Evolutionary conservation across 2,888 invertebrate species (phyloP), one percentile per base, ranked within the genome.

Genomic region (Melitaea athalia): DNA sequence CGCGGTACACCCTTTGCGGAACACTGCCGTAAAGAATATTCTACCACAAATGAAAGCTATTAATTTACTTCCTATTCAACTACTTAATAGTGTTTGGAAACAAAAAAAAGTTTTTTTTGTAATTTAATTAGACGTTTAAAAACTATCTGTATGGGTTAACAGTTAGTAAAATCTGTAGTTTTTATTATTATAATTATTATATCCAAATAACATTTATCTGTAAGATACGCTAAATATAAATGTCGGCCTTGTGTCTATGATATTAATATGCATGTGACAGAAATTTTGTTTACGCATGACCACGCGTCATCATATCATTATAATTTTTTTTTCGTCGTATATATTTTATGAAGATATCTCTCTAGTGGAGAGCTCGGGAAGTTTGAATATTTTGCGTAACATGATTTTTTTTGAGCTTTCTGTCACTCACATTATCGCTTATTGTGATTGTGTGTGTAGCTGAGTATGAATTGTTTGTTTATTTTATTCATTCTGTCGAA

Each of bases 291-390:
- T 86, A 83, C 86, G 91, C 89, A 90, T 90, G 91, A 88, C 85
- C 74, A 65, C 53, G 76, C 72, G 84, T 86, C 85, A 85, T 84
- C 80, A 82, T 83, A 81, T 75, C 50, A 67, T 75, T 69, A 78
- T 71, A 74, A 75, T 79, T 79, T 79, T 83, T 77, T 81, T 76
- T 76, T 72, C 79, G 77, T 79, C 77, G 50, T 70, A 68, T 70
- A 67, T 79, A 75, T 78, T 79, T 80, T 77, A 80, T 85, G 61
- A 63, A 80, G 81, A 76, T 86, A 84, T 81, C 92, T 92, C 92
- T 91, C 91, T 88, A 85, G 92, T 93, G 92, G 91, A 92, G 92
- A 92, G 91, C 92, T 92, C 92, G 86, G 91, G 92, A 93, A 92
- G 92, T 81, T 77, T 78, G 81, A 91, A 90, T 77, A 78, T 81